Evolutionary conservation across 64 coral and sea anemone genomes (phyloP), one percentile per base, ranked within the genome.

Genomic region (Trachythela sp.): DNA sequence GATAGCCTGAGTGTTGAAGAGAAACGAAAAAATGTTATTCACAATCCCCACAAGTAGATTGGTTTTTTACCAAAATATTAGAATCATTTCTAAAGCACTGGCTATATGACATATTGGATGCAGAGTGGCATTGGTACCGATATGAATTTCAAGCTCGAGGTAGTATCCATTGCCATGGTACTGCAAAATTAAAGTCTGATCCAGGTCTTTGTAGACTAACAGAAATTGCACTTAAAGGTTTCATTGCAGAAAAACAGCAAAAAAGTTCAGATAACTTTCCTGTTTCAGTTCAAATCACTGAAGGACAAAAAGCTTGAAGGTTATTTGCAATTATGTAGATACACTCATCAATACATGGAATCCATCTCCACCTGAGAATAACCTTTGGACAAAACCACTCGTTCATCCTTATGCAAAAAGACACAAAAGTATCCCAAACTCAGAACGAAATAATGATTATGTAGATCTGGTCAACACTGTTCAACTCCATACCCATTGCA

Each of bases 121-220:
- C 59, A 68, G 59, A 68, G 59, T 22, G 59, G 59, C 59, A 68
- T 68, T 68, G 59, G 59, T 68, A 68, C 30, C 20, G 59, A 68
- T 68, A 68, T 68, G 59, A 68, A 68, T 68, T 68, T 68, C 59
- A 68, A 68, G 59, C 59, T 68, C 59, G 59, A 68, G 59, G 59
- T 68, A 68, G 59, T 68, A 45, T 45, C 42, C 42, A 45, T 11
- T 45, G 42, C 42, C 42, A 45, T 45, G 42, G 42, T 45, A 45
- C 59, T 68, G 59, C 59, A 68, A 68, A 68, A 31, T 68, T 68
- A 22, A 68, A 68, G 59, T 68, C 59, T 68, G 59, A 68, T 31
- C 18, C 59, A 68, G 59, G 59, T 68, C 59, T 68, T 68, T 68
- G 59, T 68, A 45, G 42, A 45, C 42, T 45, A 45, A 45, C 42